Percentiles rank a stretch among this genome's conserved stretches.
These are phyloP conservation scores for Griposia aprilina DNA, from an alignment of 2,888 invertebrate genomes.

Conservation along the genomic window DNA sequence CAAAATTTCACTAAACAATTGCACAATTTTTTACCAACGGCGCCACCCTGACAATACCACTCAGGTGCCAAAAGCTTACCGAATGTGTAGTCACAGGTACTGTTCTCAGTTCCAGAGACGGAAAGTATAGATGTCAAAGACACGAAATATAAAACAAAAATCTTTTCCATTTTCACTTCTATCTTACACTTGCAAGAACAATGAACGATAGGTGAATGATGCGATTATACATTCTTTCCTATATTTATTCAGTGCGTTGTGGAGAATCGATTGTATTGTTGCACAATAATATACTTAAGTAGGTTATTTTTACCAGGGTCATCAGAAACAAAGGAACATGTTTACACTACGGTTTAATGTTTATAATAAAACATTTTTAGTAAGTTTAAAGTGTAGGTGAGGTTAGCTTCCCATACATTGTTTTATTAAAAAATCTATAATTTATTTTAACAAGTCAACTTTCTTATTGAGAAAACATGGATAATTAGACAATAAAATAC, in stretches of 20 bases:
- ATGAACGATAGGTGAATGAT: not conserved
- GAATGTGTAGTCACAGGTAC: constrained; percentile 23
- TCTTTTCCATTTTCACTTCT: not conserved
- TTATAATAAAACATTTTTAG: too few relatives aligned
- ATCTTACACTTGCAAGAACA: not conserved
- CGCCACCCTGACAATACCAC: too few relatives aligned
- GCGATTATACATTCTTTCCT: too few relatives aligned
- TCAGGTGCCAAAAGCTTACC: constrained; percentile 21
- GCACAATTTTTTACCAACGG: too few relatives aligned
- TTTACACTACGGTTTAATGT: not conserved
- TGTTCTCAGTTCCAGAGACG: not conserved
- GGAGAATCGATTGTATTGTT: constrained; percentile 6
- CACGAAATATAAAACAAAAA: not conserved
- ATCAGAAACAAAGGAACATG: not conserved
- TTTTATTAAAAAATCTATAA: too few relatives aligned
- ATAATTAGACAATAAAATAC: too few relatives aligned
- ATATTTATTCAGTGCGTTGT: not conserved
- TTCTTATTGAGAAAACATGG: too few relatives aligned
- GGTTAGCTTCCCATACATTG: too few relatives aligned
- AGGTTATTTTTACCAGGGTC: not conserved
- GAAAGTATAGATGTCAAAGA: not conserved
- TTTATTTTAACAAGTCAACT: too few relatives aligned
- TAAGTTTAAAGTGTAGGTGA: too few relatives aligned
- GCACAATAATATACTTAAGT: too few relatives aligned
- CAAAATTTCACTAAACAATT: too few relatives aligned